phyloP scores from a whole-genome alignment of 2,888 invertebrate genomes.

The Pristionchus arcanus region DNA sequence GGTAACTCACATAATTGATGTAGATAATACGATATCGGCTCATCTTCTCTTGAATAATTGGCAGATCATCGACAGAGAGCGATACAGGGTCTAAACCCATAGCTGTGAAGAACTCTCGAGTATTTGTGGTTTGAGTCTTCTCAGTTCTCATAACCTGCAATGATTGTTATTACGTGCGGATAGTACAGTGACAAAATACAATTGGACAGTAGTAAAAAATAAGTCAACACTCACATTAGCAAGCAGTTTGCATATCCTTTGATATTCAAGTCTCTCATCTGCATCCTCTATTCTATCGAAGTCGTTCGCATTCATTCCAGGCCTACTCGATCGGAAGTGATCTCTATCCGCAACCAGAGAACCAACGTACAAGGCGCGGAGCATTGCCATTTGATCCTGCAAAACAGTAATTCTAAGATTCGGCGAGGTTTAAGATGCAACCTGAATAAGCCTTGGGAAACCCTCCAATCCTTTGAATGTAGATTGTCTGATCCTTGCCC shows the following conservation, averaged over 20 bases:
- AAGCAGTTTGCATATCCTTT: background rate
- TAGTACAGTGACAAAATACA: no score
- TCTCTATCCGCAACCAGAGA: background rate
- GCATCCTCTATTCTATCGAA: background rate
- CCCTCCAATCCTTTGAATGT: background rate
- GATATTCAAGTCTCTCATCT: background rate
- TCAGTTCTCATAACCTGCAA: no score
- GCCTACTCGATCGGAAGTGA: background rate
- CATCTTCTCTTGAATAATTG: background rate
- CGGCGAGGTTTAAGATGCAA: background rate
- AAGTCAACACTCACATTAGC: background rate
- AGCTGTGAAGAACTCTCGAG: background rate
- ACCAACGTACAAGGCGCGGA: background rate
- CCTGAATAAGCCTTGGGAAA: background rate
- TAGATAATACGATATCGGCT: background rate
- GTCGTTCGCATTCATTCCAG: background rate
- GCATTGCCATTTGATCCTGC: background rate
- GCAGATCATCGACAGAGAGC: background rate
- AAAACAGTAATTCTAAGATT: background rate
- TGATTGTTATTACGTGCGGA: no score
- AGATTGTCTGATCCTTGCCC: background rate
- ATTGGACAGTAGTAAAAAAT: background rate
- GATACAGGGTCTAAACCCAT: background rate
- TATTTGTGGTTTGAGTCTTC: background rate
- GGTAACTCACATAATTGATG: background rate